Percentiles rank a stretch among this genome's conserved stretches.
Conservation (phyloP, 2,888 invertebrate species). For the Ochropleura leucogaster region DNA sequence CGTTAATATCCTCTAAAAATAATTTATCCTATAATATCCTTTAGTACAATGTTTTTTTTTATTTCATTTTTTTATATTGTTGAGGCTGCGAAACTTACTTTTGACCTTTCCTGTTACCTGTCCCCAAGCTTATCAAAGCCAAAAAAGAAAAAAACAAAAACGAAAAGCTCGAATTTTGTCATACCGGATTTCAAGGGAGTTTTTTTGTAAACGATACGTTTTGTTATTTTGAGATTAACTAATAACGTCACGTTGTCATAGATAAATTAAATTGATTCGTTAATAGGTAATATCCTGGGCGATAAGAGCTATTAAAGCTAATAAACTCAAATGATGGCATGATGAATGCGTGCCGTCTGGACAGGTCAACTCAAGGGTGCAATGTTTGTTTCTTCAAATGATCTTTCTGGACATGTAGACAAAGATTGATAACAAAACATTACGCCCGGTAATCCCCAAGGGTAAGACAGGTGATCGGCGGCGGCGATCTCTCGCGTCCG, state of each 20-base stretch:
- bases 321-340: background rate
- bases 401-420: background rate
- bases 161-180: background rate
- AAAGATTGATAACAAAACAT: background rate
- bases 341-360: background rate
- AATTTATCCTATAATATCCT: too few species aligned
- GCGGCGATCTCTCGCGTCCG: too few species aligned
- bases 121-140: background rate
- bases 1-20: too few species aligned
- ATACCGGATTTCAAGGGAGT: conserved; percentile 15
- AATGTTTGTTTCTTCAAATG: background rate
- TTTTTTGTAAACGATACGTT: conserved; percentile 7
- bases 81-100: too few species aligned
- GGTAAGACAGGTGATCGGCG: background rate
- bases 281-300: conserved; percentile 31
- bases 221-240: background rate
- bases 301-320: conserved; percentile 1
- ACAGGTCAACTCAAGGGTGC: background rate
- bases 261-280: conserved; percentile 8
- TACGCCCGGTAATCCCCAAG: background rate
- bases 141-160: background rate
- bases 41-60: too few species aligned
- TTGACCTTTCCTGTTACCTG: background rate
- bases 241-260: background rate
- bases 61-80: too few species aligned